These are phyloP conservation scores for Axis porcinus DNA, from an alignment of 2,113 vertebrate species.

Conservation along the genomic window DNA sequence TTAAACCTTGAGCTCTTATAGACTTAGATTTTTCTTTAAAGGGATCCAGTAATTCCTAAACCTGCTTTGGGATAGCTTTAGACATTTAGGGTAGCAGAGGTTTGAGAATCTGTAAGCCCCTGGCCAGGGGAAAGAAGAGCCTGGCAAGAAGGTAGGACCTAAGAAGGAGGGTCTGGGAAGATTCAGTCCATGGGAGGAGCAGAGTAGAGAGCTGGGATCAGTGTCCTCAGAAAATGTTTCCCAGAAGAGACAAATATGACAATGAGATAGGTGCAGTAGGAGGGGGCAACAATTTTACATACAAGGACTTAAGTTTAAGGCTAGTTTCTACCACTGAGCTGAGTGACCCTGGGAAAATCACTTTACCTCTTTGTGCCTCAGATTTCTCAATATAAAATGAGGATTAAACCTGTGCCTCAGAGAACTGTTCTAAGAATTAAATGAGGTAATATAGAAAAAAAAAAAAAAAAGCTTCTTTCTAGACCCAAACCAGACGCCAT, in stretches of 20 bases:
- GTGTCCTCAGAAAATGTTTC: not conserved
- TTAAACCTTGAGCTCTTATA: not conserved
- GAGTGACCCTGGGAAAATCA: not conserved
- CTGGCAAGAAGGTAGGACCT: not conserved
- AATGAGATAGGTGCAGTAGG: not conserved
- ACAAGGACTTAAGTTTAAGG: not conserved
- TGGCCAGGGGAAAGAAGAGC: not conserved
- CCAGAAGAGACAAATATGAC: not conserved
- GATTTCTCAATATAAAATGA: conserved; percentile 6
- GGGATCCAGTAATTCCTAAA: not conserved
- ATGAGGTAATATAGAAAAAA: not conserved
- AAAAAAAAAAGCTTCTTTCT: not conserved
- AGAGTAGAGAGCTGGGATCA: not conserved
- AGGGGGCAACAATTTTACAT: not conserved
- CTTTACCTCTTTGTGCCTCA: not conserved
- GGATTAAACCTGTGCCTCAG: not conserved
- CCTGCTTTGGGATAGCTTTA: not conserved
- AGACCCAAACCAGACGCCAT: not conserved
- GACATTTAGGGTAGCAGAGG: not conserved
- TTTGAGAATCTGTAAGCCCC: not conserved
- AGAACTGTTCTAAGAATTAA: not conserved
- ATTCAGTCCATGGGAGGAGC: not conserved
- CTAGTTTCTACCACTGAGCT: conserved; percentile 1
- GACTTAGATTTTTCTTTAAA: not conserved
- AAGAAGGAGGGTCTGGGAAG: not conserved